Base-by-base conservation (phyloP, 1,140 invertebrate genomes). In the Battus philenor region DNA sequence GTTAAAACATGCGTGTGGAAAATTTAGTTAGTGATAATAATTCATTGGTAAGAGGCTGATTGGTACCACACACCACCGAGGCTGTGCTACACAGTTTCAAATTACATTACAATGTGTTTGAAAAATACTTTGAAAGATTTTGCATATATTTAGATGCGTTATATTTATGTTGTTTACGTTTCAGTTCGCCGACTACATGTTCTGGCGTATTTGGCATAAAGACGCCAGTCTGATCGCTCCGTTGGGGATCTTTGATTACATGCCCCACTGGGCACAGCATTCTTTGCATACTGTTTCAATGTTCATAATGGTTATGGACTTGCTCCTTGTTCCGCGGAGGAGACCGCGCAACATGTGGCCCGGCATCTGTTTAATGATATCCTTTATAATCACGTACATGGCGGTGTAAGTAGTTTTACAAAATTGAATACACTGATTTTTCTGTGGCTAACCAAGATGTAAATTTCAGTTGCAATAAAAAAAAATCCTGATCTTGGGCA, bases 211-310 rank as follows among this genome's bases (percentile, higher is more conserved):
- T 3, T 70, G 56, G 55, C 10, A 31, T 6, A 55, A 48, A 4
- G 52, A 70, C 16, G 24, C 43, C 0, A 26, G 29, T 0, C 27
- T 70, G 1, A 65, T 73, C 26, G 63, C 57, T 0, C 70, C 70
- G 1, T 30, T 47, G 4, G 41, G 24, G 1, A 44, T 73, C 6
- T 70, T 66, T 27, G 33, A 44, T 0, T 68, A 70, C 30, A 8
- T 74, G 7, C 67, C 70, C 0, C 10, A 13, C 15, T 74, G 62
- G 62, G 22, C 54, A 0, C 61, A 74, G 4, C 68, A 74, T 12
- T 68, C 60, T 0, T 33, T 74, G 13, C 70, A 74, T 24, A 57
- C 68, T 0, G 34, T 68, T 20, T 66, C 70, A 5, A 43, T 54
- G n/a, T 32, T 66, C 0, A 32, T 49, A 4, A 47, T 65, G 7